Base-by-base conservation (phyloP, 2,797 vertebrate species). In the Pseudocheirus occidentalis region DNA sequence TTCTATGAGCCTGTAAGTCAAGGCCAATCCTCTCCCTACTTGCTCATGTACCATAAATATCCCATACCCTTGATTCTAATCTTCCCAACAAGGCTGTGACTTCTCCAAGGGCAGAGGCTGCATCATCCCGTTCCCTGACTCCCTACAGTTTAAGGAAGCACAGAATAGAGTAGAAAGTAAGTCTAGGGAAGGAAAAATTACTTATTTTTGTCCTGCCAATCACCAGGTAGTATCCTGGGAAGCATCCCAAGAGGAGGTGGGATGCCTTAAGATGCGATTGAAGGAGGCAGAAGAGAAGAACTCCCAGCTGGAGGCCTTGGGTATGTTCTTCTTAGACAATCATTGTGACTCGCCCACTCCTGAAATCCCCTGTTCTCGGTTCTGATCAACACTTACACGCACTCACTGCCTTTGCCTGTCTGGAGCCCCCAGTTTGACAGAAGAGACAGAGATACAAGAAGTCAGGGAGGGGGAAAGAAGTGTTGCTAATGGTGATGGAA, bases 251-350 rank as follows among this genome's bases (percentile, higher is more conserved):
- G 97, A 97, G 10, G 98, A 98, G 96, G 98, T 97, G 89, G 93
- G 58, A 66, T 6, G 58, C 34, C 66, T 98, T 87, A 96, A 97
- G 89, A 92, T 55, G 10, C 97, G 93, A 94, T 98, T 99, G 90
- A 93, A 55, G 62, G 98, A 98, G n/a, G 97, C 98, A 0, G 97
- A 98, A 58, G 11, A 81, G 58, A 92, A 92, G 0, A 96, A 98
- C 16, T 12, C 10, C 0, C 95, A 55, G 53, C 98, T 99, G 55
- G 97, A 98, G 95, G 97, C 98, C 31, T 98, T 98, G 98, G 99
- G 99, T 99, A 95, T 1, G 59, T 57, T 58, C 14, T 31, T 34
- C 91, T 31, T 50, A 10, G 53, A 24, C 81, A 81, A 24, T 52
- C n/a, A 58, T 55, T 93, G 55, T n/a, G 54, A 55, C 34, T 55